These are phyloP conservation scores for Hyppa rectilinea DNA, from an alignment of 2,888 invertebrate species.

Conservation along the genomic window DNA sequence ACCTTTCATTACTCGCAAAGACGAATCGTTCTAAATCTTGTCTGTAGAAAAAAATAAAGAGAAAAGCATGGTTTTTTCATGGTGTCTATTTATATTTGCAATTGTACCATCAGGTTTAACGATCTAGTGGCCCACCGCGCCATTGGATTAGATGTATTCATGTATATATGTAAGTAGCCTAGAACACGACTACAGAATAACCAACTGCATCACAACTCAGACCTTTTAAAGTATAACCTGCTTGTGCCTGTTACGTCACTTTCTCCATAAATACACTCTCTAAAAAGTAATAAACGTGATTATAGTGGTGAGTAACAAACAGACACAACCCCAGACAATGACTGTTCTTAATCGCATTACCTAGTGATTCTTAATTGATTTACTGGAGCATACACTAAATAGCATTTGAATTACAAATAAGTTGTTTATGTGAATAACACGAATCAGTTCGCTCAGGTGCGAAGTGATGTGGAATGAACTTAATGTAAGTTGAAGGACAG, in stretches of 20 bases:
- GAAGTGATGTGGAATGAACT: conserved; percentile 63
- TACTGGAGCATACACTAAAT: conserved; percentile 66
- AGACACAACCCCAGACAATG: conserved; percentile 47
- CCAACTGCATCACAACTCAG: background rate
- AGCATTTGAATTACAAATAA: conserved; percentile 67
- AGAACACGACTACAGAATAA: conserved; percentile 3
- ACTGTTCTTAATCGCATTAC: conserved; percentile 49
- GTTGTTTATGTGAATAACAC: conserved; percentile 52
- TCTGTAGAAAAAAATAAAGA: background rate
- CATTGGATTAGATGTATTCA: conserved; percentile 13
- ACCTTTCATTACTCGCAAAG: conserved; percentile 3
- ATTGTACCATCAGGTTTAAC: conserved; percentile 2
- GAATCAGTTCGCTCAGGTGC: conserved; percentile 61
- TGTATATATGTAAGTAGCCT: background rate
- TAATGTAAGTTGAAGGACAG: conserved; percentile 70
- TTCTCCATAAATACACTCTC: conserved; percentile 39
- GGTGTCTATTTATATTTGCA: conserved; percentile 8
- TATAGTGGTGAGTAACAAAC: conserved; percentile 31
- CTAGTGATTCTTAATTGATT: conserved; percentile 59
- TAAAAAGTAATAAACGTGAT: conserved; percentile 31
- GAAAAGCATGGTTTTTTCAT: background rate
- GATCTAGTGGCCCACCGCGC: background rate
- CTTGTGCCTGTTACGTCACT: conserved; percentile 27
- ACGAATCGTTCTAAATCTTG: background rate
- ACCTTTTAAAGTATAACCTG: background rate